Evolutionary conservation across 2,888 invertebrate species (phyloP).

Genomic region (Idaea dimidiata): DNA sequence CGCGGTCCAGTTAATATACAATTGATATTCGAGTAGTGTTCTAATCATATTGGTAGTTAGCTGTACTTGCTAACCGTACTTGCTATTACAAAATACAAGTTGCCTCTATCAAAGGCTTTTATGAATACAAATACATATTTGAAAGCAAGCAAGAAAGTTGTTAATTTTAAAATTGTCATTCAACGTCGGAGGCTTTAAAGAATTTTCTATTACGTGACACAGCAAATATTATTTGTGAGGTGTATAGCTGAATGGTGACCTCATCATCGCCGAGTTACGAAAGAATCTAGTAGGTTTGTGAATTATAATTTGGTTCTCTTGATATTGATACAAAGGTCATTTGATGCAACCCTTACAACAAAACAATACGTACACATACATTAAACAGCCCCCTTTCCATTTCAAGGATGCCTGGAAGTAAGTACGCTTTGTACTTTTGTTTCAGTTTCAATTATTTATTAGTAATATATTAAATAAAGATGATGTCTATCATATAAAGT

Average conservation of each 20-base stretch:
- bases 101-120: background rate
- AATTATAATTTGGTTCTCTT: background rate
- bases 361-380: no score
- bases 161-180: conserved; percentile 1
- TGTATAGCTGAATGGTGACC: background rate
- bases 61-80: background rate
- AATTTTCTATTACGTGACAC: background rate
- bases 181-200: background rate
- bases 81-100: background rate
- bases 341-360: background rate
- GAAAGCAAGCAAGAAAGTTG: background rate
- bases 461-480: no score
- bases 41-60: background rate
- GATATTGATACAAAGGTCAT: background rate
- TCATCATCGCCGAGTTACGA: background rate
- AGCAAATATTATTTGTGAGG: background rate
- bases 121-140: conserved; percentile 1
- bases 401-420: no score
- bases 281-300: background rate
- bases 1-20: conserved; percentile 5
- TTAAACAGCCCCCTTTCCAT: no score
- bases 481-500: no score
- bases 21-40: conserved; percentile 4
- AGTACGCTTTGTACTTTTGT: no score
- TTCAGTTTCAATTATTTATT: no score